Evolutionary conservation across 2,888 invertebrate species (phyloP).

Genomic region (Choreutis nemorana): DNA sequence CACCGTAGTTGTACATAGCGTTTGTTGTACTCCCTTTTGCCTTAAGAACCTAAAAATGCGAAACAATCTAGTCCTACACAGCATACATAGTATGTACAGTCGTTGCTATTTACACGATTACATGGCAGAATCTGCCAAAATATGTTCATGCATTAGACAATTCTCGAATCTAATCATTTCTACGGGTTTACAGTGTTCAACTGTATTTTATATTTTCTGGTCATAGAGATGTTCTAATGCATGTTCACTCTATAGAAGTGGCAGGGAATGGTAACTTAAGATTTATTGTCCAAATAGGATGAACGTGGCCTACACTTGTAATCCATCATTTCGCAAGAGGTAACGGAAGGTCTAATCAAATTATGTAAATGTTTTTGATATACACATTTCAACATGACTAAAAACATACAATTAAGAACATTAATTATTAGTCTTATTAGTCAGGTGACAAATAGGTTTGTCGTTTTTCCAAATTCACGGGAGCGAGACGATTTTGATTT

Average conservation of each 20-base stretch:
- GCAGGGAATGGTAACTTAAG: constrained; percentile 43
- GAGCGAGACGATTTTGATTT: no score
- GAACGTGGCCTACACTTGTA: no score
- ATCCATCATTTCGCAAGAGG: no score
- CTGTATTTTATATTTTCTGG: constrained; percentile 11
- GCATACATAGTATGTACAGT: constrained; percentile 63
- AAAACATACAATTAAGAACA: no score
- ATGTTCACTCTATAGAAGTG: constrained; percentile 21
- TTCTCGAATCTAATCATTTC: constrained; percentile 13
- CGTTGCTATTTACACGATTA: constrained; percentile 51
- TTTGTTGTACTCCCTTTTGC: constrained; percentile 34
- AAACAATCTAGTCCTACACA: constrained; percentile 52
- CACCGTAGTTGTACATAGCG: no score
- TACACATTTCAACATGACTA: no score
- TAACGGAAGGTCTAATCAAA: no score
- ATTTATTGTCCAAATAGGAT: constrained; percentile 42
- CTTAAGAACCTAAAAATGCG: constrained; percentile 45
- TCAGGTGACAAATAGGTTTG: no score
- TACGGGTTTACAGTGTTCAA: constrained; percentile 10
- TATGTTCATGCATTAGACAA: constrained; percentile 23
- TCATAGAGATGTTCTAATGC: constrained; percentile 17
- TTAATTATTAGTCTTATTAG: no score
- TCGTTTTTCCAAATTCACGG: no score
- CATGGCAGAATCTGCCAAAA: constrained; percentile 28
- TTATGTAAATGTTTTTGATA: no score